Evolutionary conservation across 2,797 vertebrate genomes (phyloP), one percentile per base, ranked within the genome.

Genomic region (Dromococcyx pavoninus): DNA sequence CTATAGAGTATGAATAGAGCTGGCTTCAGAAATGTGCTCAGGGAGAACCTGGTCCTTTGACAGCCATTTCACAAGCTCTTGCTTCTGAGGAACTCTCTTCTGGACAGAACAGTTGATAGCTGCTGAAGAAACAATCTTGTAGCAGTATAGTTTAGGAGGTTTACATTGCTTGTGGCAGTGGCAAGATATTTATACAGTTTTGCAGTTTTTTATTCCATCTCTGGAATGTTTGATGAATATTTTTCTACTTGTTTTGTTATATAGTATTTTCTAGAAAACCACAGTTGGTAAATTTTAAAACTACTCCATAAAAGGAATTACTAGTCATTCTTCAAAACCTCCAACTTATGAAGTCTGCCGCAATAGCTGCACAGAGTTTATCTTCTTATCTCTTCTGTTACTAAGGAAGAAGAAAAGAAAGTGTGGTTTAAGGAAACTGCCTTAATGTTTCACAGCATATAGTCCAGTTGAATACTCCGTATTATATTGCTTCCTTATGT

Each of bases 401-500:
- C 32, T 46, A 48, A 88, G 21, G 74, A 37, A 61, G 74, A 37
- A 61, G 37, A 33, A 41, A 73, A 28, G 13, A 41, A 69, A 84
- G 10, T n/a, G 11, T 57, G 5, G 27, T 83, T 81, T 76, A 51
- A 75, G 66, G 48, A 76, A 91, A 76, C 73, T 70, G 48, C 33
- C 25, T 48, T 75, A 33, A 60, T 72, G 48, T 83, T 95, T 94
- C 62, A 81, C 58, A 53, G 37, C 69, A 5, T 77, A 62, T 72
- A 87, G 66, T 90, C 64, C 53, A 50, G 64, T 87, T 80, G 51
- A 84, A 66, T 90, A 41, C 44, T 89, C 41, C 35, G 9, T 86
- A 37, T 85, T 91, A 82, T 93, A 93, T 94, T 84, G 35, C 74
- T 96, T 95, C 88, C 94, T 92, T 92, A 92, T 83, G 89, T 86